Evolutionary conservation across 2,888 invertebrate genomes (phyloP).

Genomic region (Camptogramma bilineatum): DNA sequence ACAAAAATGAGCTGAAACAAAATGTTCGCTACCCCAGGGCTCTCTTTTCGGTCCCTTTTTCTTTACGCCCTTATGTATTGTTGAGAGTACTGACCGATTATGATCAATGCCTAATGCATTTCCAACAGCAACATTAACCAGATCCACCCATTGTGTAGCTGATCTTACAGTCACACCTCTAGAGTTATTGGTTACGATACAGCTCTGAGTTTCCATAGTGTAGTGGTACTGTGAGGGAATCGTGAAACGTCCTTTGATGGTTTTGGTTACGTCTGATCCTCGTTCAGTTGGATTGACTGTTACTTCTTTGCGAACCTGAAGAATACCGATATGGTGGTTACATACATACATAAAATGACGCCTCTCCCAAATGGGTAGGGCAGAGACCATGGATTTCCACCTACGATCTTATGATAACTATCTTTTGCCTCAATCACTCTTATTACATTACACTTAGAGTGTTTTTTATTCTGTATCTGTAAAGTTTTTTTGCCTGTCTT

Average conservation of each 20-base stretch:
- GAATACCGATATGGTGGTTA: background rate
- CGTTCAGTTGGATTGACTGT: conserved; percentile 61
- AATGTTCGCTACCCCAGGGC: conserved; percentile 14
- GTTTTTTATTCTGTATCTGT: too few relatives aligned
- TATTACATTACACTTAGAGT: too few relatives aligned
- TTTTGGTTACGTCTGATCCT: conserved; percentile 75
- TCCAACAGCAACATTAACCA: conserved; percentile 83
- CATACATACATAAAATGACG: background rate
- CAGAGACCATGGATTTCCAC: too few relatives aligned
- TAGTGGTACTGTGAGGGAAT: conserved; percentile 90
- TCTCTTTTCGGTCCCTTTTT: background rate
- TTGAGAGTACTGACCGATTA: conserved; percentile 80
- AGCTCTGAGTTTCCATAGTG: conserved; percentile 91
- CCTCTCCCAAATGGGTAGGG: too few relatives aligned
- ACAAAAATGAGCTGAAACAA: too few relatives aligned
- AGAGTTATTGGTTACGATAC: conserved; percentile 60
- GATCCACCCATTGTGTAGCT: conserved; percentile 88
- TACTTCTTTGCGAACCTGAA: conserved; percentile 67
- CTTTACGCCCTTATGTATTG: background rate
- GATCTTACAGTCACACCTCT: conserved; percentile 69
- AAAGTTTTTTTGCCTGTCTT: too few relatives aligned
- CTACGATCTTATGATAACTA: too few relatives aligned
- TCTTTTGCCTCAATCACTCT: too few relatives aligned
- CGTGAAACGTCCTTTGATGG: conserved; percentile 84
- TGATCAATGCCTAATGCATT: conserved; percentile 71